Evolutionary conservation across 23 tunicate genomes (phyloP).

Genomic region (Botrylloides violaceus): DNA sequence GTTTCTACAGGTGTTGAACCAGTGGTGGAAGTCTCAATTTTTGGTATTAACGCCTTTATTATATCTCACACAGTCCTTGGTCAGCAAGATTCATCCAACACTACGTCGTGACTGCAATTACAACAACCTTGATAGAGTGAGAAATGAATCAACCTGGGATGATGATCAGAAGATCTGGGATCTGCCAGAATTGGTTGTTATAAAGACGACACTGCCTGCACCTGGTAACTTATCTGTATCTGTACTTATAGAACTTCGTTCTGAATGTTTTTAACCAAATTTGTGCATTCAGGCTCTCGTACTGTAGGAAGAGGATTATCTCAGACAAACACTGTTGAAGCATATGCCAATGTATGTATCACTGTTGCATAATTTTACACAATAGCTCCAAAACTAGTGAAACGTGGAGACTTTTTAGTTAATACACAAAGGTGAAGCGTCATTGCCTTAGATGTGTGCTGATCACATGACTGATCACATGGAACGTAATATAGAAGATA

Average conservation of each 20-base stretch:
- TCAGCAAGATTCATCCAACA: slow-evolving; percentile 82
- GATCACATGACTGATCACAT: too few relatives aligned
- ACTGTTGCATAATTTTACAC: too few relatives aligned
- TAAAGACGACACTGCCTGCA: slow-evolving; percentile 66
- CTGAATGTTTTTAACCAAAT: too few relatives aligned
- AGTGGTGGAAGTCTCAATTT: not conserved
- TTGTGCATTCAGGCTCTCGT: slow-evolving; percentile 43
- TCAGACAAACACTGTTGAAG: slow-evolving; percentile 4
- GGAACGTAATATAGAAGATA: too few relatives aligned
- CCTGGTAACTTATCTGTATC: not conserved
- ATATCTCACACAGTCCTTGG: slow-evolving; percentile 29
- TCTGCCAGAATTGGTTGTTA: slow-evolving; percentile 65
- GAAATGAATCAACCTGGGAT: slow-evolving; percentile 52
- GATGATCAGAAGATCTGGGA: slow-evolving; percentile 75
- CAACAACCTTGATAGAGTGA: slow-evolving; percentile 67
- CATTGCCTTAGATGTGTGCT: too few relatives aligned
- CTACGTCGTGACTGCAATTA: slow-evolving; percentile 95
- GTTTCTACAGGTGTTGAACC: slow-evolving; percentile 44
- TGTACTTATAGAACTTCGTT: not conserved
- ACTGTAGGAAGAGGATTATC: slow-evolving; percentile 15
- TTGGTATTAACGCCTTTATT: not conserved
- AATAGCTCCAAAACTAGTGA: too few relatives aligned
- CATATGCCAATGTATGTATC: slow-evolving; percentile 15
- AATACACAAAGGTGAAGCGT: too few relatives aligned
- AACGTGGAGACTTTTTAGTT: too few relatives aligned